phyloP scores from a whole-genome alignment of 2,797 vertebrate genomes.

The Gymnocypris eckloni region DNA sequence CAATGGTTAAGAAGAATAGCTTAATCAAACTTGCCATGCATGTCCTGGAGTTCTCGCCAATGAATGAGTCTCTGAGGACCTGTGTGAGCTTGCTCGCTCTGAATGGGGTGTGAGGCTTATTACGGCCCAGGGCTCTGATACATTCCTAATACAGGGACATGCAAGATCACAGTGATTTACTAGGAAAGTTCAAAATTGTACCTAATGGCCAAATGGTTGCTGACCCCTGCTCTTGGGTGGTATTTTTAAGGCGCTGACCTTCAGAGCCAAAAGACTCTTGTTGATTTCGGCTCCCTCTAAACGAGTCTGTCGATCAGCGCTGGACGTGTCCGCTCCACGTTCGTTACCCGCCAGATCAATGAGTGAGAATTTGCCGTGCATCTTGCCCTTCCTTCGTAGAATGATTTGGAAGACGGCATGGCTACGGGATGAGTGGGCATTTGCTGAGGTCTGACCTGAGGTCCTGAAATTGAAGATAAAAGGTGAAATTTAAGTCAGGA shows the following conservation, averaged over 20 bases:
- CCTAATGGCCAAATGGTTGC: background rate
- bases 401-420: constrained; percentile 92
- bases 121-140: constrained; percentile 94
- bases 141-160: constrained; percentile 82
- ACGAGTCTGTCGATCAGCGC: constrained; percentile 86
- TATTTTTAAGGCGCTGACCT: constrained; percentile 75
- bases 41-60: constrained; percentile 96
- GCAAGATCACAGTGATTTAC: background rate
- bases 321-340: constrained; percentile 89
- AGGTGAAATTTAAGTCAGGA: background rate
- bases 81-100: constrained; percentile 98
- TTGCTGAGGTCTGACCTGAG: constrained; percentile 90
- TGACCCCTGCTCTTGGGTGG: background rate
- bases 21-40: constrained; percentile 87
- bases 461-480: constrained; percentile 73
- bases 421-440: constrained; percentile 89
- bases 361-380: constrained; percentile 91
- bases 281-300: constrained; percentile 92
- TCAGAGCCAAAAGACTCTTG: constrained; percentile 91
- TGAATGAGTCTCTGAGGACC: constrained; percentile 98
- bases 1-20: background rate
- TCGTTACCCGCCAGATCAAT: constrained; percentile 92
- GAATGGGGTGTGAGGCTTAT: constrained; percentile 97
- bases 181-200: background rate
- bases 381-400: constrained; percentile 85